Evolutionary conservation across 1,140 invertebrate species (phyloP), one percentile per base, ranked within the genome.

Genomic region (Aphidius gifuensis): DNA sequence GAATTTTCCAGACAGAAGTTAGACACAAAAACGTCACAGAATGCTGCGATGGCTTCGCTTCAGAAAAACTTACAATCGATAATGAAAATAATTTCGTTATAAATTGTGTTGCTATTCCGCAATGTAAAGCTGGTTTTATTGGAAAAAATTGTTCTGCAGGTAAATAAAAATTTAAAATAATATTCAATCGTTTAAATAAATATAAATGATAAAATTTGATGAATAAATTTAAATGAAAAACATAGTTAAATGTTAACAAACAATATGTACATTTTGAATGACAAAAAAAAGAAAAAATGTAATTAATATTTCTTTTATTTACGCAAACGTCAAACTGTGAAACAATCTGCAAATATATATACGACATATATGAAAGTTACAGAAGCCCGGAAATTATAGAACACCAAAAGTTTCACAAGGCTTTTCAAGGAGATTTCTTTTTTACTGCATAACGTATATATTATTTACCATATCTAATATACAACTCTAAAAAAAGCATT

Each of bases 81-180:
- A 40, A 40, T 11, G 9, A 66, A 32, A 61, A 42, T 5, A 64
- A 65, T 40, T 58, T 55, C 9, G 62, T 60, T 6, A 55, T 64
- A 23, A 69, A 64, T 49, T 81, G 79, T 62, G 50, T 69, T 9
- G 72, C 76, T 5, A 16, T 68, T 39, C 80, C 77, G 53, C 66
- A 77, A 50, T 87, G 85, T 68, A 60, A 81, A 64, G 69, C 77
- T 21, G 85, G 85, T 11, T 86, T 81, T 64, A 65, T 66, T 7
- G 72, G 70, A 55, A 45, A 72, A 11, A 62, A 73, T 48, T 80
- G 78, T 61, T 54, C 68, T 3, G 57, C 49, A 11, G 68, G 77
- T 80, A 51, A 77, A 71, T 68, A 47, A 7, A 9, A 48, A 16
- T 42, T 58, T 4, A 32, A 1, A 38, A 44, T 59, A 43, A 54